Percentiles rank a stretch among this genome's conserved stretches.
These are phyloP conservation scores for Neodiprion lecontei DNA, from an alignment of 1,140 invertebrate genomes.

Conservation along the genomic window DNA sequence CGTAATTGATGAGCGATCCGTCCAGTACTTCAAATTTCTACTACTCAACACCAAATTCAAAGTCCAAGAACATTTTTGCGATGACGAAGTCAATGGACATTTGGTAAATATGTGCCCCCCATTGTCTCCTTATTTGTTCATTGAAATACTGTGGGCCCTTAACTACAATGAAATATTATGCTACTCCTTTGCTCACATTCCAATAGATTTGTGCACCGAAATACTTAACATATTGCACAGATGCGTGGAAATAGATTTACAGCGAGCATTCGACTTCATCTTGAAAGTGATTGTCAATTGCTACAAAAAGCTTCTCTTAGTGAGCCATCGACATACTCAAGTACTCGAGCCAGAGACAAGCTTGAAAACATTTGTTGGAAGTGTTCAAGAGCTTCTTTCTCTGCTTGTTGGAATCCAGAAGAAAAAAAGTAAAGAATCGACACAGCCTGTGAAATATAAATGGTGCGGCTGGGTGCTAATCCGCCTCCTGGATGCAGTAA, in stretches of 20 bases:
- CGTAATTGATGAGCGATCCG: conserved; percentile 27
- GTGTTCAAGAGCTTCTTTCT: conserved; percentile 42
- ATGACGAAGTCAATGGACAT: conserved; percentile 44
- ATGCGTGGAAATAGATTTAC: conserved; percentile 35
- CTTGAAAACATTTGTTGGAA: conserved; percentile 30
- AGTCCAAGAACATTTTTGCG: conserved; percentile 38
- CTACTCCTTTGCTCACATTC: conserved; percentile 45
- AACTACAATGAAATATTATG: conserved; percentile 47
- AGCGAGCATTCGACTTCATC: conserved; percentile 34
- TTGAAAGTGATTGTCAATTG: conserved; percentile 29
- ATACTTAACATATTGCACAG: conserved; percentile 40
- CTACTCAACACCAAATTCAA: conserved; percentile 53
- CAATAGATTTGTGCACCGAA: conserved; percentile 50
- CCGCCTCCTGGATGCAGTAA: conserved; percentile 35
- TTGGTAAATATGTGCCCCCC: conserved; percentile 51
- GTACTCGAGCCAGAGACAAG: conserved; percentile 28
- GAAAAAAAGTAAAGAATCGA: conserved; percentile 24
- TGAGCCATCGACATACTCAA: conserved; percentile 34
- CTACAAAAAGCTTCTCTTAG: conserved; percentile 40
- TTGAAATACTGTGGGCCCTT: conserved; percentile 49
- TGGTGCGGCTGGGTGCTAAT: conserved; percentile 43
- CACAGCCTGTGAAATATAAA: conserved; percentile 30
- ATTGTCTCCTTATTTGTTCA: conserved; percentile 50
- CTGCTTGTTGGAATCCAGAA: conserved; percentile 34
- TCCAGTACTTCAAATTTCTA: conserved; percentile 43